Conservation (phyloP, 1,140 invertebrate genomes). For the Chrysopa pallens region DNA sequence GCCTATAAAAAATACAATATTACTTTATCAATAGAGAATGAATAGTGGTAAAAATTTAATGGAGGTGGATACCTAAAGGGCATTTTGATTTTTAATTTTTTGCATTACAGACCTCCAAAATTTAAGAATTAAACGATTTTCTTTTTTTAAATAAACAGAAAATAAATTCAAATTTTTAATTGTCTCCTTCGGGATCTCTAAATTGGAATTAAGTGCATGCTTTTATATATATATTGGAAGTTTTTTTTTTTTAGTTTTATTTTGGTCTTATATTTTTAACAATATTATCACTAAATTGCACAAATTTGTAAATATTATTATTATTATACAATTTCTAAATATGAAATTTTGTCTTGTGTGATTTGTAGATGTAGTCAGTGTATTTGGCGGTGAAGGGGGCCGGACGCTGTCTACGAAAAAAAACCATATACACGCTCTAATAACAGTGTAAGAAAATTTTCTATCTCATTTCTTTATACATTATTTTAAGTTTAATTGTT, state of each 20-base stretch:
- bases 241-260: constrained; percentile 1
- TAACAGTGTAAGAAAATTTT: neutral
- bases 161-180: too few relatives aligned
- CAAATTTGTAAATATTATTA: constrained; percentile 9
- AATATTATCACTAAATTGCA: constrained; percentile 6
- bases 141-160: too few relatives aligned
- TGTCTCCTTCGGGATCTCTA: neutral
- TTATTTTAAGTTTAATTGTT: neutral
- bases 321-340: neutral
- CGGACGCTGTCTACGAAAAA: constrained; percentile 2
- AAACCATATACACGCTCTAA: neutral
- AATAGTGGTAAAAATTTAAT: neutral
- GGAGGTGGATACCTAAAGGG: constrained; percentile 4
- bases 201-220: neutral
- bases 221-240: neutral
- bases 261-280: constrained; percentile 1
- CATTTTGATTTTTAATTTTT: too few relatives aligned
- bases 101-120: too few relatives aligned
- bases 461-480: neutral
- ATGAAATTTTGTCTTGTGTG: constrained; percentile 25
- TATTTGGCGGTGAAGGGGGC: constrained; percentile 50
- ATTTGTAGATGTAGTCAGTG: constrained; percentile 63
- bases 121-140: too few relatives aligned
- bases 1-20: too few relatives aligned
- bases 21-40: too few relatives aligned